Percentiles rank a stretch among this genome's conserved stretches.
phyloP scores from a whole-genome alignment of 2,888 invertebrate genomes.

The Ceramica pisi region DNA sequence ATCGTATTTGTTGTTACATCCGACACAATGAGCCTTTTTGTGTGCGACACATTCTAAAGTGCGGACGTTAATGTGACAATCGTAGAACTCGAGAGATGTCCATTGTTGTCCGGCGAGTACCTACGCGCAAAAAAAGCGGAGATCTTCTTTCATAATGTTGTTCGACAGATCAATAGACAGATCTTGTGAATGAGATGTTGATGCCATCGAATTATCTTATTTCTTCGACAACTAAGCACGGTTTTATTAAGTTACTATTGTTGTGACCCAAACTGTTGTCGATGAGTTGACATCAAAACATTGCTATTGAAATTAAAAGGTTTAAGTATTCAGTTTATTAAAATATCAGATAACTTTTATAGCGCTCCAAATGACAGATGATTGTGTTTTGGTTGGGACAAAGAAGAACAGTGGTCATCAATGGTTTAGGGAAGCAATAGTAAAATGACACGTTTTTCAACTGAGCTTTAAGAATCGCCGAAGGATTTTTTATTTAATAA shows the following conservation, averaged over 20 bases:
- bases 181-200: slow-evolving; percentile 54
- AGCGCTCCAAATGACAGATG: not conserved
- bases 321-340: slow-evolving; percentile 21
- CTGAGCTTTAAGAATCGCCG: not conserved
- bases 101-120: slow-evolving; percentile 38
- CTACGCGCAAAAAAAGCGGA: slow-evolving; percentile 36
- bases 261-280: slow-evolving; percentile 12
- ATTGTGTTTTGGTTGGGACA: not conserved
- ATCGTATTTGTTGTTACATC: slow-evolving; percentile 73
- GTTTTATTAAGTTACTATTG: slow-evolving; percentile 33
- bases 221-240: slow-evolving; percentile 22
- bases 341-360: slow-evolving; percentile 21
- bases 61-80: slow-evolving; percentile 51
- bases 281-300: slow-evolving; percentile 15
- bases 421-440: not conserved
- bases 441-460: not conserved
- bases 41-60: slow-evolving; percentile 53
- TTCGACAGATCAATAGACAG: slow-evolving; percentile 36
- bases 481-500: not conserved
- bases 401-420: no score
- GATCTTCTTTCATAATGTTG: slow-evolving; percentile 31
- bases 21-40: slow-evolving; percentile 67
- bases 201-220: slow-evolving; percentile 37
- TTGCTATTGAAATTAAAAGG: slow-evolving; percentile 12
- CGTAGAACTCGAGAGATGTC: slow-evolving; percentile 48